Evolutionary conservation across 2,888 invertebrate species (phyloP), one percentile per base, ranked within the genome.

Genomic region (Andrena bucephala): DNA sequence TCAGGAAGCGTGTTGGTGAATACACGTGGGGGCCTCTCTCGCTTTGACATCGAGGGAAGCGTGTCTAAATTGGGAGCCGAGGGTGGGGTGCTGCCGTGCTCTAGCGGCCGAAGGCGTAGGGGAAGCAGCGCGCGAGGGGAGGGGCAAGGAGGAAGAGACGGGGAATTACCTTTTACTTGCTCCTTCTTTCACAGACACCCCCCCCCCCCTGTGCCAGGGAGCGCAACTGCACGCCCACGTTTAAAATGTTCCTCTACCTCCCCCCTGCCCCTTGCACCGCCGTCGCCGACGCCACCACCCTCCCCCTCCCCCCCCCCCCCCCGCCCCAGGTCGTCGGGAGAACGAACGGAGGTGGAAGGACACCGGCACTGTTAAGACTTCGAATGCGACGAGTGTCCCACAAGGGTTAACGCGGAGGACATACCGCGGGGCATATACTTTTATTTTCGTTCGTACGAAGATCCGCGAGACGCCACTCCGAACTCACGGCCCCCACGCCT

Each of bases 31-130:
- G 76, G 52, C 57, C 29, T 78, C 77, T 74, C 85, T 81, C 83
- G 54, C 85, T 85, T 79, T 84, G 85, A 86, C 82, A 84, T 85
- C 71, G 83, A 79, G 85, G 87, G 83, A 86, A 86, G 86, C 83
- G 90, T 87, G 89, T 91, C 91, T 92, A 93, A 93, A 92, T 92
- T 92, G 91, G 91, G 91, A 89, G 85, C 62, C 84, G 87, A 84
- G 79, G 88, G 91, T 78, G 87, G 87, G 90, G 89, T 52, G 7
- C 10, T 20, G 57, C 10, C 24, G 20, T 27, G 52, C 36, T n/a
- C 24, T 31, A 63, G 68, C 29, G 13, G 50, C n/a, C n/a, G 71
- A 70, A 50, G 73, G 59, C 65, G 63, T 52, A 76, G 72, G 90
- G 90, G 88, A 88, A 88, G 20, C 68, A 16, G 85, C 89, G 90